A percentile compares a stretch with the other conserved stretches of the same genome.
Evolutionary conservation across 2,797 vertebrate species (phyloP).

Genomic region (Xenopus petersii): DNA sequence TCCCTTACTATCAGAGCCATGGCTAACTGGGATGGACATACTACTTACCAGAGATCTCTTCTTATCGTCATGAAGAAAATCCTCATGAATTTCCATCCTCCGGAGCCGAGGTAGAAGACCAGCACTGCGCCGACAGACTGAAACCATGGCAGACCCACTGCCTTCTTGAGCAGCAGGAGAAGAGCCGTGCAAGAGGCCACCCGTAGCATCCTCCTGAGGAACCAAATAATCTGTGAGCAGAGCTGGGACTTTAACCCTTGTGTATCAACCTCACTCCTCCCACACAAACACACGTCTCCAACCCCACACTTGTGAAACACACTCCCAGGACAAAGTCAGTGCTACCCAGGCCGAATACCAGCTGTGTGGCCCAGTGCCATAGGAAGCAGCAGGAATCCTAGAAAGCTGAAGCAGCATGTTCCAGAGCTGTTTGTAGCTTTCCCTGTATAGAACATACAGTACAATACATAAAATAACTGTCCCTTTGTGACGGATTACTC

Average conservation of each 20-base stretch:
- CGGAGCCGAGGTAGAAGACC: conserved; percentile 85
- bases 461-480: too few relatives aligned
- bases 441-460: too few relatives aligned
- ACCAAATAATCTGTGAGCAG: neutral
- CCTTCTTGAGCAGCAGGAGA: conserved; percentile 79
- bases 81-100: conserved; percentile 84
- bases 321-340: neutral
- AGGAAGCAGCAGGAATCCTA: neutral
- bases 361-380: neutral
- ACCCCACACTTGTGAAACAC: neutral
- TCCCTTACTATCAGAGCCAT: neutral
- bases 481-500: too few relatives aligned
- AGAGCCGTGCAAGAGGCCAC: conserved; percentile 75
- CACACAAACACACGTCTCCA: neutral
- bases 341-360: neutral
- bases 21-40: neutral
- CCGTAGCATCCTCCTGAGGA: conserved; percentile 76
- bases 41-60: conserved; percentile 86
- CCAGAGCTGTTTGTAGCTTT: neutral
- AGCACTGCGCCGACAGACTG: conserved; percentile 78
- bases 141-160: conserved; percentile 81
- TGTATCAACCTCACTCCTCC: neutral
- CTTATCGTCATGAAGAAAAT: conserved; percentile 82
- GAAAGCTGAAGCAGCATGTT: neutral
- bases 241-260: neutral